phyloP scores from a whole-genome alignment of 2,797 vertebrate species.

The Pitangus sulphuratus region DNA sequence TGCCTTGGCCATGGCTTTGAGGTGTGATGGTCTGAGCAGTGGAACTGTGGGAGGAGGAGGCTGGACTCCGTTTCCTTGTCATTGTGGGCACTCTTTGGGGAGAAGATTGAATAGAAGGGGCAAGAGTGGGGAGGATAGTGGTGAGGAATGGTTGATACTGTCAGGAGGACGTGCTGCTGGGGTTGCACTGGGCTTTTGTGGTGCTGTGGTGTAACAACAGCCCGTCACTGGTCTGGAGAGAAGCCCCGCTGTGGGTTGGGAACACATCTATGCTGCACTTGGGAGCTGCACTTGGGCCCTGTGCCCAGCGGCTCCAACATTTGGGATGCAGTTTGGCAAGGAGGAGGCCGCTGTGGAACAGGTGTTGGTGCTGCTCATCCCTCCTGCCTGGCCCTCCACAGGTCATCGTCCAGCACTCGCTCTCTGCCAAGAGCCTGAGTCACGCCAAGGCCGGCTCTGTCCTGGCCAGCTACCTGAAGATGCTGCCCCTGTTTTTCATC shows the following conservation, averaged over 20 bases:
- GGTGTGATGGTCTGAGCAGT: neutral
- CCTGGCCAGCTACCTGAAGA: slow-evolving; percentile 91
- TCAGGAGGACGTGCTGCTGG: neutral
- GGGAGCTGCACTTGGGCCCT: rapidly evolving
- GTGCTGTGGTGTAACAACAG: neutral
- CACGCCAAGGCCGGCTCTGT: slow-evolving; percentile 91
- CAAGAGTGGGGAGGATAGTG: neutral
- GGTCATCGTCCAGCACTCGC: slow-evolving; percentile 92
- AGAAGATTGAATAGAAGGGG: neutral
- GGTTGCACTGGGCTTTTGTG: neutral
- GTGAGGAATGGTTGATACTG: neutral
- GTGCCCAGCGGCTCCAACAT: rapidly evolving
- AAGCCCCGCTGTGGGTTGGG: neutral
- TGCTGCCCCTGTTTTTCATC: slow-evolving; percentile 91
- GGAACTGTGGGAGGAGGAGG: neutral
- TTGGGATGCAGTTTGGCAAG: neutral
- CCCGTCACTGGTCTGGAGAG: neutral
- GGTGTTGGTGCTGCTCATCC: neutral
- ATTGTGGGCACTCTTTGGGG: neutral
- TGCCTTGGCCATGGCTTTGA: neutral
- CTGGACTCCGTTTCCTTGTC: rapidly evolving
- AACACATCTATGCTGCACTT: rapidly evolving
- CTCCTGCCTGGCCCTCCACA: neutral
- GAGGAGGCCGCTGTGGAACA: neutral
- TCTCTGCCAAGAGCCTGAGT: slow-evolving; percentile 90